phyloP scores from a whole-genome alignment of 2,113 vertebrate species.

The Ictidomys tridecemlineatus region DNA sequence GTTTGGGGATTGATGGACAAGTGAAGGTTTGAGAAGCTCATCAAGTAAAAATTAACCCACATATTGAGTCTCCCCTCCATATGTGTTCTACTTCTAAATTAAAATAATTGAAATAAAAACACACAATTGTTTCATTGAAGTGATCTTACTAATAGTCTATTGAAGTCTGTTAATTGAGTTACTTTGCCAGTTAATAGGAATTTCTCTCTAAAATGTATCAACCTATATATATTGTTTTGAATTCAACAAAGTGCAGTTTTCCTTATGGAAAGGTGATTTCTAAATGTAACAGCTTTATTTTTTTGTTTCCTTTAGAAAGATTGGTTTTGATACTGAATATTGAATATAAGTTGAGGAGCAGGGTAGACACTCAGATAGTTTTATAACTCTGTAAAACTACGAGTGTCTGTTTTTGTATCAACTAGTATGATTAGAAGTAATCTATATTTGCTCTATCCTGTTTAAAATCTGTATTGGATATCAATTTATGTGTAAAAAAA shows the following conservation, averaged over 20 bases:
- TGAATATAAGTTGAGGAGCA: not conserved
- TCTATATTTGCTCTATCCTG: not conserved
- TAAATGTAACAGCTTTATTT: slow-evolving; percentile 15
- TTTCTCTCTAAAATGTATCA: slow-evolving; percentile 43
- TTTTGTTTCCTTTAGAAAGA: not conserved
- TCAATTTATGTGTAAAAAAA: slow-evolving; percentile 14
- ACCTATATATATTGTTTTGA: not conserved
- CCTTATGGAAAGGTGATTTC: slow-evolving; percentile 2
- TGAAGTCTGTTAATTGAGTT: slow-evolving; percentile 43
- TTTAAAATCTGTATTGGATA: not conserved
- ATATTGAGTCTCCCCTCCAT: slow-evolving; percentile 13
- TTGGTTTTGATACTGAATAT: slow-evolving; percentile 3
- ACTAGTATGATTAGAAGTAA: not conserved
- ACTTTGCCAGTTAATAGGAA: not conserved
- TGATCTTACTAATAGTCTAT: not conserved
- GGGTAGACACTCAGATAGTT: too few species aligned
- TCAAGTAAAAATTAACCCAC: slow-evolving; percentile 14
- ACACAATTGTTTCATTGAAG: not conserved
- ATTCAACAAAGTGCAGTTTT: not conserved
- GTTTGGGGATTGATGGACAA: slow-evolving; percentile 35
- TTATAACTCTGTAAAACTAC: not conserved
- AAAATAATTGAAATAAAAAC: slow-evolving; percentile 60
- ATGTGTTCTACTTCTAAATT: slow-evolving; percentile 72
- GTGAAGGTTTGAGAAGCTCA: not conserved
- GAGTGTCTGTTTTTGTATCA: slow-evolving; percentile 4